Conservation (phyloP, 1,140 invertebrate species). For the Drosophila azteca region DNA sequence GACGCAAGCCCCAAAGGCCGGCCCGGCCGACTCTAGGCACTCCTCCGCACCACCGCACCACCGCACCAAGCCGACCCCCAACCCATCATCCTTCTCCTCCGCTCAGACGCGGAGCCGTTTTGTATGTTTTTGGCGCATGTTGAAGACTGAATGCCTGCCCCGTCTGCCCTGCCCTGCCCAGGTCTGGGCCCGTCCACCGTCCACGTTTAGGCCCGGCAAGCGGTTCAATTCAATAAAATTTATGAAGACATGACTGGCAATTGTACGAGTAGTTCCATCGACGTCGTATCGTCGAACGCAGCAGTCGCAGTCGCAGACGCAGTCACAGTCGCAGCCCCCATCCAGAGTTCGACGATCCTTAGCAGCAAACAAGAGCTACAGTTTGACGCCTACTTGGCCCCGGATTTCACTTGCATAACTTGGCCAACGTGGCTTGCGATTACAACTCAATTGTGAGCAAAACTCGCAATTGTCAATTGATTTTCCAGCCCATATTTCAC, state of each 20-base stretch:
- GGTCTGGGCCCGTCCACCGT: neutral
- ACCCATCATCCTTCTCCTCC: neutral
- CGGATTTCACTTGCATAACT: conserved; percentile 1
- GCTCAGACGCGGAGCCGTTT: conserved; percentile 55
- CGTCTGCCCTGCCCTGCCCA: too few species aligned
- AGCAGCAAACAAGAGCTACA: conserved; percentile 1
- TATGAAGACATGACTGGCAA: conserved; percentile 82
- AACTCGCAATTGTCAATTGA: conserved; percentile 40
- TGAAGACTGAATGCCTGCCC: conserved; percentile 32
- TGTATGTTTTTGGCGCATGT: conserved; percentile 77
- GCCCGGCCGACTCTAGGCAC: conserved; percentile 2
- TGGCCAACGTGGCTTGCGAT: conserved; percentile 40
- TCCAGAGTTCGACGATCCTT: conserved; percentile 55
- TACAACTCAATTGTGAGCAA: conserved; percentile 73
- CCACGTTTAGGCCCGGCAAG: conserved; percentile 10
- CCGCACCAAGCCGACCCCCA: conserved; percentile 1
- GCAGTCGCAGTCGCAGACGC: too few species aligned
- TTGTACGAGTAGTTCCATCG: conserved; percentile 60
- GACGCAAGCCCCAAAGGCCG: conserved; percentile 43
- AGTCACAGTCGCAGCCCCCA: neutral
- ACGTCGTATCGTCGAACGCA: conserved; percentile 26
- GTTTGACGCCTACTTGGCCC: conserved; percentile 66
- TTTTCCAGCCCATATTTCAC: conserved; percentile 70
- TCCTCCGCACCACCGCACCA: neutral
- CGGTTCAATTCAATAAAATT: conserved; percentile 77